Base-by-base conservation (phyloP, 2,113 vertebrate genomes). In the Xiphophorus couchianus region DNA sequence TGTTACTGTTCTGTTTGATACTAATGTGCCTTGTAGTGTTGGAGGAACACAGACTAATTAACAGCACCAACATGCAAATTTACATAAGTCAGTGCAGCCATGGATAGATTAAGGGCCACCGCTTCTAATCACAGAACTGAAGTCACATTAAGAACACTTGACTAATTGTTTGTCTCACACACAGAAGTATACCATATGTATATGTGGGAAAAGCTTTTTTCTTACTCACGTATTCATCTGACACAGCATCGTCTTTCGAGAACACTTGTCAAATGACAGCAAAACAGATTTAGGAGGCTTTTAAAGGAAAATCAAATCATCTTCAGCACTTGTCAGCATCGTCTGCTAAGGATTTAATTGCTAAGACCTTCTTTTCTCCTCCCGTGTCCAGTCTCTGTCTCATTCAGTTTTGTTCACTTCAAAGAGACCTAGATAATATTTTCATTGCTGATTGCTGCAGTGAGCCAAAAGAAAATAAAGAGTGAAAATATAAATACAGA, bases 331-430 rank as follows among this genome's bases (percentile, higher is more conserved):
- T 74, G 76, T 77, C 73, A 71, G 85, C 77, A 76, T 87, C 86
- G 87, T 80, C 83, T 86, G 86, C 82, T 76, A 66, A 73, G 80
- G 87, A 89, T 90, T 91, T 87, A 58, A 75, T 73, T 82, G 79
- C 66, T 71, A 80, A 48, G 71, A 42, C 68, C 35, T 4, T 12
- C 58, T 28, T 80, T 12, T 78, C 42, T 44, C 27, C 48, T 62
- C 27, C 44, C 54, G 0, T 81, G 35, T 73, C 67, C 54, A 28
- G 19, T 27, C 31, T 80, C 75, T 73, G 69, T 90, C 84, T 81
- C 37, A 10, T 69, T 76, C 17, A 54, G 19, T 79, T 86, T 39
- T 17, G 30, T 66, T 83, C 33, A 85, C 72, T 84, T 88, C 77
- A 82, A 87, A 85, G 82, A 78, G 62, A 80, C 74, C 44, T 51